Percentiles rank a stretch among this genome's conserved stretches.
Evolutionary conservation across 2,113 vertebrate species (phyloP).

Genomic region (Etheostoma cragini): DNA sequence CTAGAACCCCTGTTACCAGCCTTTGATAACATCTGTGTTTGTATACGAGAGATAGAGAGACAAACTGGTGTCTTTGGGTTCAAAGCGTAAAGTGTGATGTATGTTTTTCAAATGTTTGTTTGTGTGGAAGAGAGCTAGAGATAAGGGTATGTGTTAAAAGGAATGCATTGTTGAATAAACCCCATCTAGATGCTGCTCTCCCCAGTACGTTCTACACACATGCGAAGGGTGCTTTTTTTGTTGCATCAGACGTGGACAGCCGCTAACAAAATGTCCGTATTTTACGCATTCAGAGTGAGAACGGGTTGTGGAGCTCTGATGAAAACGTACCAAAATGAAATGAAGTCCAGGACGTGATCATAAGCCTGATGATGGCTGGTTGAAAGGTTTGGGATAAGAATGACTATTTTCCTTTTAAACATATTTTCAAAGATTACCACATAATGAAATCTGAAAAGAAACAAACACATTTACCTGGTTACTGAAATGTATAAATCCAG

Average conservation of each 20-base stretch:
- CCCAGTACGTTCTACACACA: no score
- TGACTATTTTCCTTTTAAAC: no score
- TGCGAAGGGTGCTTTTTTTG: no score
- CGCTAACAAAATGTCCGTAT: no score
- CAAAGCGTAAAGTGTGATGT: not conserved
- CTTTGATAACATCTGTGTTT: slow-evolving; percentile 35
- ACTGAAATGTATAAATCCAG: not conserved
- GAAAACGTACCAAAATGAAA: not conserved
- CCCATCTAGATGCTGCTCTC: no score
- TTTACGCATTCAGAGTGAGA: no score
- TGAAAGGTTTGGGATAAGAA: not conserved
- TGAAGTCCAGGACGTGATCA: not conserved
- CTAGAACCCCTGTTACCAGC: slow-evolving; percentile 4
- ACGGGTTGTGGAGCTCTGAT: not conserved
- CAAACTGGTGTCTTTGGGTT: not conserved
- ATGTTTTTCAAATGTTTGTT: not conserved
- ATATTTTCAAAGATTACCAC: no score
- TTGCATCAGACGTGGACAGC: no score
- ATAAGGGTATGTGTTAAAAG: not conserved
- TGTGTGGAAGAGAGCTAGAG: not conserved
- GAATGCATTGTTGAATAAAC: not conserved
- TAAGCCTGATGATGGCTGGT: not conserved
- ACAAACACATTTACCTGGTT: not conserved
- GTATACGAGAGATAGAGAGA: not conserved
- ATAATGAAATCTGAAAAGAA: not conserved